Evolutionary conservation across 2,888 invertebrate genomes (phyloP).

Genomic region (Tineola bisselliella): DNA sequence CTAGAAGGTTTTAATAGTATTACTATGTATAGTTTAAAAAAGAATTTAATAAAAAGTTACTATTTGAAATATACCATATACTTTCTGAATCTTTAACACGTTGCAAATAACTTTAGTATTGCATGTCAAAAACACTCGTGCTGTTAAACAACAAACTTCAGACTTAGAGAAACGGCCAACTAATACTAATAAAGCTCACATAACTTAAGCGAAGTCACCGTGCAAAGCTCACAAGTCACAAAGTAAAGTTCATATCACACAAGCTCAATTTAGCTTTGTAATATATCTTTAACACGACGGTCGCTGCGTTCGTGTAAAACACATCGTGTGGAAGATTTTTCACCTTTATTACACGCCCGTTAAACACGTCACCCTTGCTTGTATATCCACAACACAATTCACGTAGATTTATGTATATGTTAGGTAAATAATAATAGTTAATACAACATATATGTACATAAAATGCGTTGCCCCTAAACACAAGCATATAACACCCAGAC

Average conservation of each 20-base stretch:
- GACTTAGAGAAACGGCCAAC: not conserved
- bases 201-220: not conserved
- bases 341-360: not conserved
- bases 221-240: not conserved
- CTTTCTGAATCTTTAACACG: no score
- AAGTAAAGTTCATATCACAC: not conserved
- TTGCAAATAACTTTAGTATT: not conserved
- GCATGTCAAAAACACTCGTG: not conserved
- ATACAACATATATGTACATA: no score
- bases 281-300: not conserved
- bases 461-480: no score
- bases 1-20: no score
- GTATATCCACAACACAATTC: not conserved
- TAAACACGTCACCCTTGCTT: not conserved
- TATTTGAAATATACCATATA: no score
- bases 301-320: not conserved
- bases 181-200: not conserved
- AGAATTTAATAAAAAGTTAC: no score
- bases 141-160: not conserved
- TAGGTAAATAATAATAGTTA: no score
- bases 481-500: no score
- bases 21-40: no score
- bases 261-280: not conserved
- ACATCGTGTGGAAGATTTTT: constrained; percentile 3
- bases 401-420: no score